These are phyloP conservation scores for Ornithorhynchus anatinus DNA, from an alignment of 2,113 vertebrate species.

Conservation along the genomic window DNA sequence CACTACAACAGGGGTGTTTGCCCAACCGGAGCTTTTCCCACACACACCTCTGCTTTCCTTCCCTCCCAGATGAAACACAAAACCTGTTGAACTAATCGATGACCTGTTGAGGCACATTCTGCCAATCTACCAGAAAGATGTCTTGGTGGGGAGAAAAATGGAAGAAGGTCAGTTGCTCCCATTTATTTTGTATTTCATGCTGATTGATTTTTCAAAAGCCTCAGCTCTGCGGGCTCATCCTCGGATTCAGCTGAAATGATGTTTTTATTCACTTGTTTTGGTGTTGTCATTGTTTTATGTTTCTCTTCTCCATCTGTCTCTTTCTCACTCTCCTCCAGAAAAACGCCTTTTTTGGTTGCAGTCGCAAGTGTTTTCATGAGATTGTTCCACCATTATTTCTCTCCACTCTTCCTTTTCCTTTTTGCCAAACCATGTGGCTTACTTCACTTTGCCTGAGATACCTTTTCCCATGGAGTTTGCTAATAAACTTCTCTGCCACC, in stretches of 20 bases:
- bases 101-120: too few species aligned
- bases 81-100: too few species aligned
- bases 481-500: too few species aligned
- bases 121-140: too few species aligned
- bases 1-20: too few species aligned
- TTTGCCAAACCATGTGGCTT: too few species aligned
- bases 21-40: too few species aligned
- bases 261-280: constrained; percentile 36
- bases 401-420: not conserved
- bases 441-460: too few species aligned
- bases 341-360: constrained; percentile 20
- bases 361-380: constrained; percentile 1
- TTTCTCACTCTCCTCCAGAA: constrained; percentile 11
- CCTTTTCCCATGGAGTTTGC: too few species aligned
- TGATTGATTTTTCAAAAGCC: not conserved
- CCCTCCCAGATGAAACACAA: too few species aligned
- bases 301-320: not conserved
- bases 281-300: constrained; percentile 21
- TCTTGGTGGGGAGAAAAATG: not conserved
- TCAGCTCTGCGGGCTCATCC: not conserved
- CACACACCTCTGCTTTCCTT: too few species aligned
- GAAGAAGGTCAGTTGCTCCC: constrained; percentile 13
- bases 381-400: constrained; percentile 3
- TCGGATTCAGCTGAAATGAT: constrained; percentile 48
- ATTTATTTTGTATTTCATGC: not conserved